Evolutionary conservation across 2,888 invertebrate species (phyloP).

Genomic region (Ochropleura plecta): DNA sequence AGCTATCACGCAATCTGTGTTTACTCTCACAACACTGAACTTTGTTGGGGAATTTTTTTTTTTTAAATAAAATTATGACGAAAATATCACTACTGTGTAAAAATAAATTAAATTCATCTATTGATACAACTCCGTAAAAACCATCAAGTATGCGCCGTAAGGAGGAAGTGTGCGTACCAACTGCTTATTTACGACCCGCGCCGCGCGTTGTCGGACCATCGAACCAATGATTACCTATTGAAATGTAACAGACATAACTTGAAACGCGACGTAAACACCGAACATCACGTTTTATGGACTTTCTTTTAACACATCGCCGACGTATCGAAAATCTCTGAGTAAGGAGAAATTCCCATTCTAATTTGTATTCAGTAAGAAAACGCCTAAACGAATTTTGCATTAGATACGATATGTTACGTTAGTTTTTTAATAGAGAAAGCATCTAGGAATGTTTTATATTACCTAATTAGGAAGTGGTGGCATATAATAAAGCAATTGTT

Average conservation of each 20-base stretch:
- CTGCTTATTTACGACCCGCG: conserved; percentile 17
- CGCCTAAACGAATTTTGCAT: conserved; percentile 78
- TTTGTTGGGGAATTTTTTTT: conserved; percentile 11
- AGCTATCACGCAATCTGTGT: conserved; percentile 43
- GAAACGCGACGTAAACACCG: conserved; percentile 68
- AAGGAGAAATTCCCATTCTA: conserved; percentile 84
- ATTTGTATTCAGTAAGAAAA: conserved; percentile 85
- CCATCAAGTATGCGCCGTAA: conserved; percentile 5
- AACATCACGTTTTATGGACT: conserved; percentile 75
- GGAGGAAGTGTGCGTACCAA: conserved; percentile 13
- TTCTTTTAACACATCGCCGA: conserved; percentile 82
- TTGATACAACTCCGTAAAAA: conserved; percentile 1
- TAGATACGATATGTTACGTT: conserved; percentile 77
- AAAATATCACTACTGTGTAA: neutral
- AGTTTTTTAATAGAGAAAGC: conserved; percentile 74
- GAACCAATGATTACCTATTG: conserved; percentile 62
- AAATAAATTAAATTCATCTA: neutral
- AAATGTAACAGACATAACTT: conserved; percentile 66
- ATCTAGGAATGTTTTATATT: conserved; percentile 70
- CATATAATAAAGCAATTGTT: conserved; percentile 54
- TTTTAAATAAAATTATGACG: neutral
- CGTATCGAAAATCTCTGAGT: conserved; percentile 81
- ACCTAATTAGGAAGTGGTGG: conserved; percentile 71
- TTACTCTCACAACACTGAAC: conserved; percentile 31
- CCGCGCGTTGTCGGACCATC: conserved; percentile 19